Conservation (phyloP, 2,113 vertebrate species). For the Mastomys coucha region DNA sequence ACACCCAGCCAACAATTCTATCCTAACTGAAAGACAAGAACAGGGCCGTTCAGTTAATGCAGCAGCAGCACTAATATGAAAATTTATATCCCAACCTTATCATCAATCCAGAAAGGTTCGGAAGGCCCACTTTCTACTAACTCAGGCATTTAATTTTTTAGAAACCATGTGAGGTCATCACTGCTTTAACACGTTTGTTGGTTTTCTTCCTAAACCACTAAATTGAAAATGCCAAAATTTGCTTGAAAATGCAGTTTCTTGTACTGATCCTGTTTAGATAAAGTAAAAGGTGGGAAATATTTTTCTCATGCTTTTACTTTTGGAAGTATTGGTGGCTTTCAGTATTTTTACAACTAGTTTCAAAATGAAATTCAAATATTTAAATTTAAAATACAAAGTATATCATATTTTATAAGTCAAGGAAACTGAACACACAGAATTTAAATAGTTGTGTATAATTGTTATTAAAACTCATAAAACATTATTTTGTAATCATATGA, state of each 20-base stretch:
- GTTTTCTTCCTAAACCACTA: slow-evolving; percentile 22
- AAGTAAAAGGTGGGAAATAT: not conserved
- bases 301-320: not conserved
- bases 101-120: slow-evolving; percentile 29
- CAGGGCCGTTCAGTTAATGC: slow-evolving; percentile 60
- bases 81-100: slow-evolving; percentile 53
- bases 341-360: not conserved
- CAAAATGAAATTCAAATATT: slow-evolving; percentile 23
- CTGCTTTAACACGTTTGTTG: slow-evolving; percentile 42
- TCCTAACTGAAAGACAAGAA: slow-evolving; percentile 69
- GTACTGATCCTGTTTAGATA: not conserved
- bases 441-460: not conserved
- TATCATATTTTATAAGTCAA: not conserved
- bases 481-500: not conserved
- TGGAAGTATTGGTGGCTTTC: not conserved
- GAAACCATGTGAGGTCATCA: slow-evolving; percentile 31
- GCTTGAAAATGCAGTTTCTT: not conserved
- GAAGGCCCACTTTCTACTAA: slow-evolving; percentile 27
- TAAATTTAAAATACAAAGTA: not conserved
- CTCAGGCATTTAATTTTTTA: slow-evolving; percentile 58
- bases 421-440: not conserved
- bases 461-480: not conserved
- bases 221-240: not conserved
- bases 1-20: slow-evolving; percentile 68
- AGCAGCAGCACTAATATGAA: not conserved